These are phyloP conservation scores for Aurelia sp. DNA, from an alignment of 30 jellyfish, hydroid and myxozoan species.

Conservation along the genomic window DNA sequence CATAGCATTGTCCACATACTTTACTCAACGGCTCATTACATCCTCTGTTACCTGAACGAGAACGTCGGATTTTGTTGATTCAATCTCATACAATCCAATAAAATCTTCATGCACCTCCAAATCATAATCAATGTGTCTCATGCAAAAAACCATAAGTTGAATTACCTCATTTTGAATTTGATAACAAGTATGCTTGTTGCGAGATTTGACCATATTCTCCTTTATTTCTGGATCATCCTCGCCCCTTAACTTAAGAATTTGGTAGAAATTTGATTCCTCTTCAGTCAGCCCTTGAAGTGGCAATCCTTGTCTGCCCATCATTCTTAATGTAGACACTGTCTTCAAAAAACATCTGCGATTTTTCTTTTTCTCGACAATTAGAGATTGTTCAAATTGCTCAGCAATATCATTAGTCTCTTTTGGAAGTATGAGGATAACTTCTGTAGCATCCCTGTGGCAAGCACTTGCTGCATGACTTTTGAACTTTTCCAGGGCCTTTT, in stretches of 20 bases:
- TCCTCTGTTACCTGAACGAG: neutral
- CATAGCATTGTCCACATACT: slow-evolving; percentile 15
- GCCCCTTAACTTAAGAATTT: too few species aligned
- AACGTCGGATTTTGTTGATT: too few species aligned
- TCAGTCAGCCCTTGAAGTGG: too few species aligned
- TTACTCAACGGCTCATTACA: neutral
- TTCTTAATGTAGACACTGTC: too few species aligned
- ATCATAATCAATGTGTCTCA: neutral
- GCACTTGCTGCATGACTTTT: slow-evolving; percentile 6
- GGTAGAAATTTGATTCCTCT: too few species aligned
- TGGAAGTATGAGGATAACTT: too few species aligned
- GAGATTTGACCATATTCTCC: neutral
- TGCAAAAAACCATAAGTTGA: neutral
- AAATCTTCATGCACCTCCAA: neutral
- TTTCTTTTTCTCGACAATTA: too few species aligned
- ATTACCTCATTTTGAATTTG: slow-evolving; percentile 12
- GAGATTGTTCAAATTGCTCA: too few species aligned
- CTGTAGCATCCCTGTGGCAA: neutral
- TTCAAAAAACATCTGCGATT: too few species aligned
- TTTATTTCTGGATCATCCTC: slow-evolving; percentile 3
- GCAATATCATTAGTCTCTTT: too few species aligned
- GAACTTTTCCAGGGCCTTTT: slow-evolving; percentile 1
- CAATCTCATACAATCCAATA: neutral
- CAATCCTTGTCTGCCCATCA: too few species aligned
- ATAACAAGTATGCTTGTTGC: neutral